Conservation (phyloP, 2,113 vertebrate genomes). For the Scolopax mira region DNA sequence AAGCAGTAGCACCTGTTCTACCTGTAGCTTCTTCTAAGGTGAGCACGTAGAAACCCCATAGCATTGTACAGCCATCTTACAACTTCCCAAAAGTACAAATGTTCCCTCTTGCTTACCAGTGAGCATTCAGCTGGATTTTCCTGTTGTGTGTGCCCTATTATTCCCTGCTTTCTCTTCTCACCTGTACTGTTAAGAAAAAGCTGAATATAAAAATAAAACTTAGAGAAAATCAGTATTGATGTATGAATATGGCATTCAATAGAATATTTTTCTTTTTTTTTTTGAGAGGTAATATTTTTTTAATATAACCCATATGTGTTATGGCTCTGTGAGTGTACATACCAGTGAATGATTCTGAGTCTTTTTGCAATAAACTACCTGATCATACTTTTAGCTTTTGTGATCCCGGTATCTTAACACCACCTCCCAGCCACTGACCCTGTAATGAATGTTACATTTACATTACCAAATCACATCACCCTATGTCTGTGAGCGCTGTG, state of each 20-base stretch:
- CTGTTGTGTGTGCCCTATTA: background rate
- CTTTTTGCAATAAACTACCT: background rate
- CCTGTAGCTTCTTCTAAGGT: background rate
- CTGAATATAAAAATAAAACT: background rate
- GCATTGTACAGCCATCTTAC: background rate
- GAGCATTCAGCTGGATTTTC: background rate
- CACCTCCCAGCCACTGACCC: background rate
- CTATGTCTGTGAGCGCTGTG: rapidly evolving
- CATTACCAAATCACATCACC: background rate
- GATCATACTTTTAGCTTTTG: background rate
- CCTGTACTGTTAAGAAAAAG: background rate
- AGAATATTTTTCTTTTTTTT: background rate
- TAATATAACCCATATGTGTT: background rate
- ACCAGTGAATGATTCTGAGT: background rate
- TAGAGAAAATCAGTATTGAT: background rate
- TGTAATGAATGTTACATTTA: background rate
- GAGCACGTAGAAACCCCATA: background rate
- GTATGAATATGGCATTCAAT: background rate
- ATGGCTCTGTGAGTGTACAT: background rate
- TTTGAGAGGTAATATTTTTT: background rate
- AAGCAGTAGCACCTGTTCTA: background rate
- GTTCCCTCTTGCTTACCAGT: background rate
- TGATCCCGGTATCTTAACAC: constrained; percentile 26
- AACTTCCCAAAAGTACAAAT: background rate
- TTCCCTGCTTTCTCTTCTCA: background rate